phyloP scores from a whole-genome alignment of 2,888 invertebrate genomes.

The Lasioglossum oenotherae region DNA sequence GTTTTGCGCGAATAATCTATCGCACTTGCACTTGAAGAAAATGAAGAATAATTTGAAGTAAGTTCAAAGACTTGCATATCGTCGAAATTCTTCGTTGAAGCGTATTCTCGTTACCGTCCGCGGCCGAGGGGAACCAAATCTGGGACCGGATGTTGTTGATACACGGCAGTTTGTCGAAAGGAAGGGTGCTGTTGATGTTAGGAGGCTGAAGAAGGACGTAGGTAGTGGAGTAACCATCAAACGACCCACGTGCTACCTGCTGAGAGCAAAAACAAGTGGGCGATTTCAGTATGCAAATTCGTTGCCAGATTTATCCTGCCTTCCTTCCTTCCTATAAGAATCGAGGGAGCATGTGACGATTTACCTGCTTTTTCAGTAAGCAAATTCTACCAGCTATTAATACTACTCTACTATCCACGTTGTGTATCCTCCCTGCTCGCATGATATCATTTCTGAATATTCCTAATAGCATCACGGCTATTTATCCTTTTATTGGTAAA shows the following conservation, averaged over 20 bases:
- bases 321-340: slow-evolving; percentile 25
- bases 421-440: no score
- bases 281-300: slow-evolving; percentile 75
- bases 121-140: slow-evolving; percentile 48
- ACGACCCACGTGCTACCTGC: slow-evolving; percentile 74
- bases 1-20: no score
- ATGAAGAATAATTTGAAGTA: no score
- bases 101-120: slow-evolving; percentile 31
- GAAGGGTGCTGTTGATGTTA: slow-evolving; percentile 58
- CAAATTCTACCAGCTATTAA: background rate
- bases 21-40: no score
- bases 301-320: slow-evolving; percentile 65
- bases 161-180: slow-evolving; percentile 68
- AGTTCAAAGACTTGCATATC: background rate
- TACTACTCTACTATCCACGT: background rate
- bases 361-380: slow-evolving; percentile 15
- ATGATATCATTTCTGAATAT: background rate
- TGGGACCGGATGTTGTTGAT: slow-evolving; percentile 68
- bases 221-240: slow-evolving; percentile 71
- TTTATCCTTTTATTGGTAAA: background rate
- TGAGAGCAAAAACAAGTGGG: slow-evolving; percentile 75
- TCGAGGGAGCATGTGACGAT: slow-evolving; percentile 12
- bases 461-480: background rate
- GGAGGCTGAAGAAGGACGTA: slow-evolving; percentile 62
- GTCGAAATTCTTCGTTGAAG: slow-evolving; percentile 16